Percentiles rank a stretch among this genome's conserved stretches.
Conservation (phyloP, 2,888 invertebrate genomes). For the Lithosia quadra region DNA sequence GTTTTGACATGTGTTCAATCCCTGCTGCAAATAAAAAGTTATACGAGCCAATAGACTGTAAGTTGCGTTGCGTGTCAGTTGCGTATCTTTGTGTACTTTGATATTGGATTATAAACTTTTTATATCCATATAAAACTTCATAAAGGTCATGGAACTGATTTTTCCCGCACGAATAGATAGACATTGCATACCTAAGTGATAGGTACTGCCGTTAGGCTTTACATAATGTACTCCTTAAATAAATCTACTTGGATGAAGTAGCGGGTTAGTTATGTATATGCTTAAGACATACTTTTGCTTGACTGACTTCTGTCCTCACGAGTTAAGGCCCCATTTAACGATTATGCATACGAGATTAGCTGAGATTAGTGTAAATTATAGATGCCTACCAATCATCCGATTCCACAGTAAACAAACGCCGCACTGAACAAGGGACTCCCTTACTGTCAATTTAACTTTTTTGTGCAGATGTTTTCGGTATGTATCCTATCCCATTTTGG, state of each 20-base stretch:
- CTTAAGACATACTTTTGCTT: not conserved
- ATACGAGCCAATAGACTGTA: not conserved
- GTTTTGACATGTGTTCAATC: not conserved
- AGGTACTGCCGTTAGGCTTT: not conserved
- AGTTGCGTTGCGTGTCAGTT: not conserved
- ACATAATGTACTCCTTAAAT: not conserved
- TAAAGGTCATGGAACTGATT: not conserved
- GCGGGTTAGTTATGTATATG: not conserved
- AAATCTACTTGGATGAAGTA: no score
- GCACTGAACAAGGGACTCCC: not conserved
- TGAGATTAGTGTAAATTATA: not conserved
- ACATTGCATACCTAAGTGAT: no score
- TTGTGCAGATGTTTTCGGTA: not conserved
- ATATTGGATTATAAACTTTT: conserved; percentile 4
- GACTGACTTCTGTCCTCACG: not conserved
- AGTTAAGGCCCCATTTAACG: not conserved
- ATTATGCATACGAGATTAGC: not conserved
- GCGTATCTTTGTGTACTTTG: not conserved
- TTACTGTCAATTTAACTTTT: not conserved
- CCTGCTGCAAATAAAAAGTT: not conserved
- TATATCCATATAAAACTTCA: conserved; percentile 3
- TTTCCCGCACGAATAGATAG: not conserved
- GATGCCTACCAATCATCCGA: not conserved
- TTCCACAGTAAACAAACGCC: not conserved
- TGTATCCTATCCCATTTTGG: conserved; percentile 3